Evolutionary conservation across 1,140 invertebrate species (phyloP).

Genomic region (Sipha flava): DNA sequence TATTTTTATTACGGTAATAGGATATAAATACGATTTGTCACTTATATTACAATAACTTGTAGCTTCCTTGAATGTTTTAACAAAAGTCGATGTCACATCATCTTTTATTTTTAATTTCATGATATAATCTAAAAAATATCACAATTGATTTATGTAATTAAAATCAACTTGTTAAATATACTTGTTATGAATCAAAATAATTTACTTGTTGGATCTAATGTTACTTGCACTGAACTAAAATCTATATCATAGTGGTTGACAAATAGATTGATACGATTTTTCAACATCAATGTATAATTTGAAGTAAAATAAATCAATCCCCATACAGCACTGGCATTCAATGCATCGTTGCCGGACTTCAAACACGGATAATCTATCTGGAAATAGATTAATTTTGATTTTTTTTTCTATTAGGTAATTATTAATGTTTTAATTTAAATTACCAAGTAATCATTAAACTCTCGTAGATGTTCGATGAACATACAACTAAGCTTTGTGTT

Average conservation of each 20-base stretch:
- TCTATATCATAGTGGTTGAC: background rate
- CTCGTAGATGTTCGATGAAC: background rate
- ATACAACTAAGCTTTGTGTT: slow-evolving; percentile 7
- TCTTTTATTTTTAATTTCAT: slow-evolving; percentile 8
- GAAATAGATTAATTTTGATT: background rate
- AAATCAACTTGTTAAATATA: too few species aligned
- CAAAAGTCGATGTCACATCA: background rate
- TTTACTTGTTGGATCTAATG: background rate
- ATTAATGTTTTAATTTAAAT: background rate
- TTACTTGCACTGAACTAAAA: background rate
- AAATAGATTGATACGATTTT: background rate
- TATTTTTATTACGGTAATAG: background rate
- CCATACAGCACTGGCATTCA: background rate
- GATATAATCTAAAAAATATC: slow-evolving; percentile 24
- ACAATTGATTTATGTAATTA: too few species aligned
- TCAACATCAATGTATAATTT: background rate
- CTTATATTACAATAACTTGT: background rate
- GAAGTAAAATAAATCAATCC: background rate
- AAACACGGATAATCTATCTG: background rate
- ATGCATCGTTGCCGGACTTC: background rate
- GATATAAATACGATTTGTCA: background rate
- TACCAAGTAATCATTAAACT: background rate
- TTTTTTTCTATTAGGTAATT: too few species aligned
- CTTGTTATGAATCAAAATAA: too few species aligned
- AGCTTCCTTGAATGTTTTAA: background rate